A percentile compares a stretch with the other conserved stretches of the same genome.
Evolutionary conservation across 2,888 invertebrate genomes (phyloP).

Genomic region (Drosophila dives): DNA sequence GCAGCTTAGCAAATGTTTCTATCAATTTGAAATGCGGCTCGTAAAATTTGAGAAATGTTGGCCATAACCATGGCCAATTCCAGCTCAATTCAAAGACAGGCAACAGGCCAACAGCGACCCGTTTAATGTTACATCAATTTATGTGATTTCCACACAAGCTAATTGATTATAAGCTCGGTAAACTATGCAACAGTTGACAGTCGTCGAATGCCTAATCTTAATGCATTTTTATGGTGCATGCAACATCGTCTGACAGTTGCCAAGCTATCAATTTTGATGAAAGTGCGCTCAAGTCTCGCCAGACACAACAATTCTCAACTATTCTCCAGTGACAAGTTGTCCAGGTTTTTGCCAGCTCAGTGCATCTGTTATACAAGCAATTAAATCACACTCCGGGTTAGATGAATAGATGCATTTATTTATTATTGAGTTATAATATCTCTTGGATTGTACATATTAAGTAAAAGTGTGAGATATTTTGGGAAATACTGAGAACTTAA

Average conservation of each 20-base stretch:
- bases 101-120: constrained; percentile 40
- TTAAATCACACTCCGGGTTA: background rate
- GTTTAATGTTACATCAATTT: constrained; percentile 79
- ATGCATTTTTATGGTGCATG: constrained; percentile 41
- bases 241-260: constrained; percentile 19
- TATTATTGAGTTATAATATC: background rate
- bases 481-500: background rate
- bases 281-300: background rate
- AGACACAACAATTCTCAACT: background rate
- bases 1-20: constrained; percentile 70
- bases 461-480: background rate
- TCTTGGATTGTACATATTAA: background rate
- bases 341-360: background rate
- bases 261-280: background rate
- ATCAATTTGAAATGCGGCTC: constrained; percentile 72
- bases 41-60: constrained; percentile 75
- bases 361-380: background rate
- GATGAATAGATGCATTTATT: fast-evolving
- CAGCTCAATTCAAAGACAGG: constrained; percentile 1
- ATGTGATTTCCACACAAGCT: constrained; percentile 81
- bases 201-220: constrained; percentile 34
- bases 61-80: constrained; percentile 54
- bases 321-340: background rate
- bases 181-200: constrained; percentile 41
- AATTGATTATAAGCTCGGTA: constrained; percentile 76